Base-by-base conservation (phyloP, 2,888 invertebrate genomes). In the Dryobotodes eremita region DNA sequence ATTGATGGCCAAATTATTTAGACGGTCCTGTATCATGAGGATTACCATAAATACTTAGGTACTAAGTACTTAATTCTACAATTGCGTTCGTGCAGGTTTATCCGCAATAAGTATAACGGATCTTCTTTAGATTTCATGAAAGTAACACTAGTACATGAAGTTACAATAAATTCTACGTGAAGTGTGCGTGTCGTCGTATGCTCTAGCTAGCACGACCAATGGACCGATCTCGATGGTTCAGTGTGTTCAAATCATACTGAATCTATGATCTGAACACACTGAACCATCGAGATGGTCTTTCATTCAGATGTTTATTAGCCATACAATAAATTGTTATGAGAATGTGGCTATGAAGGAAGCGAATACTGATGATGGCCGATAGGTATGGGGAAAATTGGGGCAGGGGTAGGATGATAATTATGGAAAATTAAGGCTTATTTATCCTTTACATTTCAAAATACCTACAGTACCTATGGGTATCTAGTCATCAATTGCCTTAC, bases 171-270 rank as follows among this genome's bases (percentile, higher is more conserved):
- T 66, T 74, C 2, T 26, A 59, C n/a, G 20, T 50, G 13, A 68
- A 50, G 59, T 50, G 15, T 83, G 83, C 83, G 77, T 75, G 68
- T 75, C 46, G 26, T 68, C 55, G 20, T 57, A 75, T 69, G 68
- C 55, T 80, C 68, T 55, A 83, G 62, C 61, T 82, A 69, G 62
- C 80, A 77, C 61, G 62, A 48, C 82, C 46, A 71, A 72, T 71
- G 26, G 53, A 81, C 61, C n/a, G 20, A 53, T 61, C 59, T 78
- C 15, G 20, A 81, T 31, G 31, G 46, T 72, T 81, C 46, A 81
- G 31, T 7, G 46, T 46, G 42, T 65, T 79, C 48, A 79, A 65
- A 61, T 31, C 53, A 79, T 53, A 71, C 20, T n/a, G n/a, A n/a
- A n/a, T n/a, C n/a, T n/a, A n/a, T n/a, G n/a, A n/a, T n/a, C n/a